phyloP scores from a whole-genome alignment of 2,113 vertebrate species.

The Lophotis ruficrista region DNA sequence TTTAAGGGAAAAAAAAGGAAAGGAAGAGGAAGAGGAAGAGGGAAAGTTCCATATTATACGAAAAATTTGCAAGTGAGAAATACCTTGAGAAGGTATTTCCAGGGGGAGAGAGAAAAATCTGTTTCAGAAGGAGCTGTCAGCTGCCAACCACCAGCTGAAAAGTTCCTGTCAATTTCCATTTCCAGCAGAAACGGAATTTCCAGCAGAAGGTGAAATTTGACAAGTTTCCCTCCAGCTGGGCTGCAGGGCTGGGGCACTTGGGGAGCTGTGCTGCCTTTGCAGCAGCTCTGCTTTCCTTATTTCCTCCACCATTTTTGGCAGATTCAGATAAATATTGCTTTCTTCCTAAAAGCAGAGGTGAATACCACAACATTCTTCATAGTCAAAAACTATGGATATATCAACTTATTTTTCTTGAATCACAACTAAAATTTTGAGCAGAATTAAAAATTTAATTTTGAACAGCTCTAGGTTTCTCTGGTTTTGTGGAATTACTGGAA shows the following conservation, averaged over 20 bases:
- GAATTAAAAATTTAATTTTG: neutral
- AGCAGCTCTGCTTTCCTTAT: neutral
- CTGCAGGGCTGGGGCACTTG: neutral
- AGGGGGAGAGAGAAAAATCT: neutral
- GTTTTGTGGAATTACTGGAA: neutral
- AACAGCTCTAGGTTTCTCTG: neutral
- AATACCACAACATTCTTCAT: neutral
- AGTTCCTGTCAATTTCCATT: neutral
- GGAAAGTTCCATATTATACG: neutral
- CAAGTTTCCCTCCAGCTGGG: neutral
- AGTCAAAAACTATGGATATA: neutral
- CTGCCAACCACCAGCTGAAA: neutral
- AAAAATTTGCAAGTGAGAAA: neutral
- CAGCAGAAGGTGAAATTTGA: neutral
- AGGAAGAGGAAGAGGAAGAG: neutral
- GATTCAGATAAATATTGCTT: neutral
- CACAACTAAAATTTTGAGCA: neutral
- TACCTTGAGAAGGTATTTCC: neutral
- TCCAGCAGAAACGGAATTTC: neutral
- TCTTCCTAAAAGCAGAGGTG: neutral
- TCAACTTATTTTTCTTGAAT: neutral
- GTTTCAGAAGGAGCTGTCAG: neutral
- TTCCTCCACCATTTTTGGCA: neutral
- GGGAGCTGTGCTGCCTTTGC: neutral
- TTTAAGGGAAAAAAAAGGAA: neutral